Evolutionary conservation across 2,797 vertebrate species (phyloP).

Genomic region (Clarias fuscus): DNA sequence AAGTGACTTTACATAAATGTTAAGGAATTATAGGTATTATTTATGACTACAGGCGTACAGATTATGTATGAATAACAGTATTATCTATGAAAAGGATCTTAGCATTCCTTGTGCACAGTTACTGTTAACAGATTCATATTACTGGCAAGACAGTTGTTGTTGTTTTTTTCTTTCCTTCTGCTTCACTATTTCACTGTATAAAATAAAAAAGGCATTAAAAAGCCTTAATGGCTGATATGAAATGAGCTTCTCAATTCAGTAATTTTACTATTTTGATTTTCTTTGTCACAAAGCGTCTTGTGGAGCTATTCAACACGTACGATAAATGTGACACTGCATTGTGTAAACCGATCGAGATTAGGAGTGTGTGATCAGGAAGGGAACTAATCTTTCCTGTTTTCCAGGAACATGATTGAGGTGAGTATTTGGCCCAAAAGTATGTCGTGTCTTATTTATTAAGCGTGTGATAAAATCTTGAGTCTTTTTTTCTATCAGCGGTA

Average conservation of each 20-base stretch:
- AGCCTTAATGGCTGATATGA: conserved; percentile 36
- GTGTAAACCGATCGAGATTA: neutral
- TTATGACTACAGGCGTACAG: conserved; percentile 51
- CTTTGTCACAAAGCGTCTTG: neutral
- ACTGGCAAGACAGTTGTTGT: conserved; percentile 49
- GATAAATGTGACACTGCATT: neutral
- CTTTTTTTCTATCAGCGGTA: neutral
- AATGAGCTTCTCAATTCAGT: conserved; percentile 31
- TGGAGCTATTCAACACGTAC: neutral
- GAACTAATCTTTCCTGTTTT: neutral
- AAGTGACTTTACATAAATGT: conserved; percentile 39
- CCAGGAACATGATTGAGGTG: neutral
- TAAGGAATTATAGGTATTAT: conserved; percentile 49
- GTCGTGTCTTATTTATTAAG: neutral
- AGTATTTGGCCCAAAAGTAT: neutral
- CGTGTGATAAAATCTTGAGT: neutral
- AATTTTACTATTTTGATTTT: neutral
- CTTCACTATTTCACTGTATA: conserved; percentile 55
- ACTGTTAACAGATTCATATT: conserved; percentile 57
- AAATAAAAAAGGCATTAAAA: conserved; percentile 54
- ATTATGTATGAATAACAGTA: conserved; percentile 53
- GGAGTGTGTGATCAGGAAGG: neutral
- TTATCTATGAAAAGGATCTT: conserved; percentile 54
- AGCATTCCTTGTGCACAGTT: conserved; percentile 55
- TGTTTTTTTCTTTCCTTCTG: conserved; percentile 33